phyloP scores from a whole-genome alignment of 2,888 invertebrate species.

The Drosophila rellima region DNA sequence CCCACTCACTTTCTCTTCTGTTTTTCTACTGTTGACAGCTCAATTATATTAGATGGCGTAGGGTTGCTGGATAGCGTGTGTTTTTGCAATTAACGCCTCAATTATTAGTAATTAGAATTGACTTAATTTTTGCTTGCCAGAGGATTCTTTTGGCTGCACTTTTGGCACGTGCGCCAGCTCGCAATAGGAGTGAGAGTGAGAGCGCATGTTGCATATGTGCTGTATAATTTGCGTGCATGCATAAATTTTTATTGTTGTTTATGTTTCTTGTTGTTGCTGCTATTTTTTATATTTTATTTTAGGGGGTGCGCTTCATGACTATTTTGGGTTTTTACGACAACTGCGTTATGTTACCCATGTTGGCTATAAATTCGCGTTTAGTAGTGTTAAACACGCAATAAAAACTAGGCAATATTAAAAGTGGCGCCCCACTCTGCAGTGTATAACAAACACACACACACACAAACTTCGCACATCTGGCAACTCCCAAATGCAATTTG shows the following conservation, averaged over 20 bases:
- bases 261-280: slow-evolving; percentile 37
- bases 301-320: slow-evolving; percentile 56
- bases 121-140: slow-evolving; percentile 58
- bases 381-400: slow-evolving; percentile 79
- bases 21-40: slow-evolving; percentile 63
- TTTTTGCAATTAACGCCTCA: slow-evolving; percentile 70
- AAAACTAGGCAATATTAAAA: slow-evolving; percentile 62
- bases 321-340: slow-evolving; percentile 76
- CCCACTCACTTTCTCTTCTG: slow-evolving; percentile 19
- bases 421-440: slow-evolving; percentile 45
- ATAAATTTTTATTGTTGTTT: slow-evolving; percentile 68
- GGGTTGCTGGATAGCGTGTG: slow-evolving; percentile 53
- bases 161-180: slow-evolving; percentile 64
- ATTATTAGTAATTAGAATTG: slow-evolving; percentile 78
- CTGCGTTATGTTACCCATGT: slow-evolving; percentile 77
- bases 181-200: background rate
- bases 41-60: slow-evolving; percentile 67
- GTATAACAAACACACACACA: slow-evolving; percentile 12
- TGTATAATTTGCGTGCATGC: slow-evolving; percentile 64
- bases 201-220: slow-evolving; percentile 35
- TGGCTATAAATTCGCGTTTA: slow-evolving; percentile 76
- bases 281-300: slow-evolving; percentile 11
- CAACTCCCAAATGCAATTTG: slow-evolving; percentile 61
- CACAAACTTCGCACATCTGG: slow-evolving; percentile 39
- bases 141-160: slow-evolving; percentile 56